Conservation (phyloP, 2,888 invertebrate species). For the Matsumyia berberina region DNA sequence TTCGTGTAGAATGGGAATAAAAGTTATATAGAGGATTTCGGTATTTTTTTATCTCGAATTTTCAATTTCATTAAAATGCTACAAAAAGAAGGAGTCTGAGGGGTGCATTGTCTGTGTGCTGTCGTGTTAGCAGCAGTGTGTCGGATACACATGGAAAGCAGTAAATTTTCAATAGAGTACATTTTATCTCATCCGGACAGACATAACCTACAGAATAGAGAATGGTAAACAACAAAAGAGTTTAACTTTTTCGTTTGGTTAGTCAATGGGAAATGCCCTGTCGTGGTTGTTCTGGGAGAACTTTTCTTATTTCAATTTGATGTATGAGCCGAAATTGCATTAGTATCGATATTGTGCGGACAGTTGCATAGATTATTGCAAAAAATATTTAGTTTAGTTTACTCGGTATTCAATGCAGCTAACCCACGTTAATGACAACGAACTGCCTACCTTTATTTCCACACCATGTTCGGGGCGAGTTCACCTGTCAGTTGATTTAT, state of each 20-base stretch:
- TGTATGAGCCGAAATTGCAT: not conserved
- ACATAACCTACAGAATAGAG: conserved; percentile 9
- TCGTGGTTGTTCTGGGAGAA: conserved; percentile 9
- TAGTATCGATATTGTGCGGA: not conserved
- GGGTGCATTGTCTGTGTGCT: not conserved
- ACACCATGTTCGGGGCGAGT: conserved; percentile 7
- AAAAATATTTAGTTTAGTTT: not conserved
- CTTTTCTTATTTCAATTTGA: conserved; percentile 13
- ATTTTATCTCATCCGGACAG: conserved; percentile 42
- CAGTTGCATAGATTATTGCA: not conserved
- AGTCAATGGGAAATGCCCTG: conserved; percentile 18
- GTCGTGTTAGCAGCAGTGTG: conserved; percentile 18
- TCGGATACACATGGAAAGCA: conserved; percentile 26
- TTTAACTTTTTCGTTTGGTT: conserved; percentile 30
- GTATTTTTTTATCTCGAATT: conserved; percentile 1
- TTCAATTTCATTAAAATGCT: conserved; percentile 9
- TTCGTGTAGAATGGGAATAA: not conserved
- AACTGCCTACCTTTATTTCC: conserved; percentile 13
- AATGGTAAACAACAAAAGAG: conserved; percentile 25
- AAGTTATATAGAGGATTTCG: not conserved
- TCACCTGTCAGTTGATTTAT: conserved; percentile 15
- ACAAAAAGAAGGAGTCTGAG: not conserved
- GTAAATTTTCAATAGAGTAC: conserved; percentile 30
- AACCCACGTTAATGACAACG: not conserved
- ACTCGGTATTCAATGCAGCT: not conserved